Percentiles rank a stretch among this genome's conserved stretches.
Conservation (phyloP, 2,113 vertebrate species). For the Lepidothrix coronata region DNA sequence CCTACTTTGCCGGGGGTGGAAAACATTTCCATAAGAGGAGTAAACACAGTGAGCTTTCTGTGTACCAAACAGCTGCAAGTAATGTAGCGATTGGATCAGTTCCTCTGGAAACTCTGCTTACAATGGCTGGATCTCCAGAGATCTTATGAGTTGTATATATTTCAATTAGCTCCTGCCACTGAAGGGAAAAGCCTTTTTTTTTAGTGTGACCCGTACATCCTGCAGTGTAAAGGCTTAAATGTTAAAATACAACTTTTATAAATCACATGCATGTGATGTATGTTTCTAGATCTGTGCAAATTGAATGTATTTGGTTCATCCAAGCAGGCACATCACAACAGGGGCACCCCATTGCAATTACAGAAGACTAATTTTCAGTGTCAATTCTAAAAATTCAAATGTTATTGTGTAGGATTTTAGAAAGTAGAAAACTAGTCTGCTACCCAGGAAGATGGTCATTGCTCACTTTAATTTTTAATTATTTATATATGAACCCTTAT, state of each 20-base stretch:
- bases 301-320: neutral
- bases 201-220: neutral
- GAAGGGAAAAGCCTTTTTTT: neutral
- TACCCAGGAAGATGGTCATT: neutral
- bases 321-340: neutral
- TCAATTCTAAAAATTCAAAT: neutral
- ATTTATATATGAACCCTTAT: neutral
- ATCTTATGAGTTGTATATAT: neutral
- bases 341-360: neutral
- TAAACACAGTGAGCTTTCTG: neutral
- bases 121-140: neutral
- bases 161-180: neutral
- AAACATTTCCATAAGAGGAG: neutral
- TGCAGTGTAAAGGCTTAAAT: neutral
- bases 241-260: neutral
- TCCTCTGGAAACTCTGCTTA: neutral
- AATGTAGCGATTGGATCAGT: neutral
- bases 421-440: neutral
- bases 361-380: neutral
- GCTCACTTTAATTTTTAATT: neutral
- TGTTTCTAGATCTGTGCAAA: neutral
- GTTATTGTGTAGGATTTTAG: neutral
- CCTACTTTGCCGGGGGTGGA: neutral
- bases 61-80: neutral
- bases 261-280: neutral